Evolutionary conservation across 2,113 vertebrate species (phyloP).

Genomic region (Mus pahari): DNA sequence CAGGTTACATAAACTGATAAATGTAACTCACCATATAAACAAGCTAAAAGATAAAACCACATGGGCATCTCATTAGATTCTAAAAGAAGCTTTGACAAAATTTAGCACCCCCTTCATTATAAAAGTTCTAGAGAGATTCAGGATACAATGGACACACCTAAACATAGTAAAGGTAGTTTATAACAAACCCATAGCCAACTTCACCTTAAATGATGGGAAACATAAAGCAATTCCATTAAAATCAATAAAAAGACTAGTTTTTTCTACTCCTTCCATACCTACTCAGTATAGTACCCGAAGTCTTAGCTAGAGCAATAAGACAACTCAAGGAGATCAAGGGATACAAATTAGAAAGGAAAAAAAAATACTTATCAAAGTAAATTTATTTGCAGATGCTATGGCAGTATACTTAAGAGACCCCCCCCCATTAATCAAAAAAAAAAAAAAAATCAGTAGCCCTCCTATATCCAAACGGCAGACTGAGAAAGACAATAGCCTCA

Average conservation of each 20-base stretch:
- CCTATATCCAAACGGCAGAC: neutral
- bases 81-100: neutral
- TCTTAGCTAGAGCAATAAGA: neutral
- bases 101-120: neutral
- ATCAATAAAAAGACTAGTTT: neutral
- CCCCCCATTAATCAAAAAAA: too few relatives aligned
- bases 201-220: neutral
- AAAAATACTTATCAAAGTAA: neutral
- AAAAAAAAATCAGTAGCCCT: neutral
- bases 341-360: neutral
- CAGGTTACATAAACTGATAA: neutral
- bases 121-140: neutral
- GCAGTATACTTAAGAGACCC: neutral
- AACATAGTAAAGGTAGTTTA: neutral
- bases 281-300: neutral
- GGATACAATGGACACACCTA: neutral
- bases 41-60: neutral
- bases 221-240: neutral
- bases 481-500: neutral
- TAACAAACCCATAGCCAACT: neutral
- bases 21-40: neutral
- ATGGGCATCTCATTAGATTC: neutral
- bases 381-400: neutral
- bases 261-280: neutral
- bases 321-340: neutral